Base-by-base conservation (phyloP, 2,797 vertebrate species). In the Enteromius trimaculatus region DNA sequence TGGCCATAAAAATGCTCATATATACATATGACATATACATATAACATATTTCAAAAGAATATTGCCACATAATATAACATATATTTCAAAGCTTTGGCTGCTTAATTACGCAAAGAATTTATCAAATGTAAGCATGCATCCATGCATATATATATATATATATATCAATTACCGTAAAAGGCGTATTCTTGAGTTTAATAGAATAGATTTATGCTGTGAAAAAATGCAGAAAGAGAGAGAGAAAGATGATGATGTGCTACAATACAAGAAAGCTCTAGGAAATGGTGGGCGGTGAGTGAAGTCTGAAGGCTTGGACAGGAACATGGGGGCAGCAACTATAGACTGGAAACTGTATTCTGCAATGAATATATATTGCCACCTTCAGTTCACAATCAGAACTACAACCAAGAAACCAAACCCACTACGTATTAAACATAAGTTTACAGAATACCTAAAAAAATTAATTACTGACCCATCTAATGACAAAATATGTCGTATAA, bases 341-440 rank as follows among this genome's bases (percentile, higher is more conserved):
- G 44, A 65, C 31, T 19, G 21, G 19, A 21, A 58, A 37, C 31
- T 42, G 42, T 14, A 69, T 69, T 70, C 9, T 62, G 8, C 19
- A 39, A 51, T 74, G 49, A 74, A 79, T 26, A 29, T 60, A 60
- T 69, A 86, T 74, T 78, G 77, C 87, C 83, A 79, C 69, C 85
- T 78, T 26, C 42, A 80, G 85, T 34, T 66, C n/a, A 34, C 31
- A 3, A 76, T 16, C 7, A 79, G 19, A 21, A 79, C 53, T 85
- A 78, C 82, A 82, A 23, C 14, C n/a, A 66, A 23, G 19, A 58
- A 39, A 2, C 19, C 6, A 69, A 69, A 1, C 11, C 17, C 11
- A 13, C 6, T 9, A 19, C n/a, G 37, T 77, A 79, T 9, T 3
- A 55, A 53, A 42, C 1, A 34, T 75, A 13, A n/a, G 37, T 58